Evolutionary conservation across 2,797 vertebrate genomes (phyloP), one percentile per base, ranked within the genome.

Genomic region (Cygnus olor): DNA sequence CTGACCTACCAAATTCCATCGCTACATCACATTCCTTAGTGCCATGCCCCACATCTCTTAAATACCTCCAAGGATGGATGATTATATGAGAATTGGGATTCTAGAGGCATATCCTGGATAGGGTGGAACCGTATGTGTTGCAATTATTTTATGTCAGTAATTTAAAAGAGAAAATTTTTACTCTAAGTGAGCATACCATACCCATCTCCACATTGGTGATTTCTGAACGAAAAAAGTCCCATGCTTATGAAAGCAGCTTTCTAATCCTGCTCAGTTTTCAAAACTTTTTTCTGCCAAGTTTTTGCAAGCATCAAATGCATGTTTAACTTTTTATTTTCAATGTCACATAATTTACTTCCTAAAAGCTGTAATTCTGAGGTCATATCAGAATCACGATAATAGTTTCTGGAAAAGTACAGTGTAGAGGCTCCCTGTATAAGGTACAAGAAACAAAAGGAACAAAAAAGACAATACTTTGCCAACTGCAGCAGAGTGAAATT

Each of bases 401-500:
- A 79, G 90, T 76, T 96, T 95, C 93, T 96, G 95, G 90, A 94
- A 96, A 97, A 95, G 93, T 92, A 88, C 47, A 86, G 93, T 94
- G 90, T 81, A 82, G 80, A 92, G 91, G 94, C 77, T 79, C 93
- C 92, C 78, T 85, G 88, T 54, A 68, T 80, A 91, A 90, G 61
- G 95, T 96, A 95, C 95, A 95, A 95, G 94, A 96, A 96, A 85
- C 74, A 93, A 94, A 72, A 61, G 87, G 95, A 94, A 96, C 82
- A 60, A 65, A 45, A n/a, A 38, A 76, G 64, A 80, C 57, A 53
- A 61, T 73, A 61, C 71, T 92, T 83, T 90, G 95, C 91, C 87
- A 91, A 91, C 53, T 95, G 95, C 32, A 91, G 85, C 27, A 90
- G 73, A 85, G 36, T 47, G 25, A 92, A 95, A 80, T 88, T 34